Evolutionary conservation across 1,140 invertebrate species (phyloP), one percentile per base, ranked within the genome.

Genomic region (Yoshiicerus persimilis): DNA sequence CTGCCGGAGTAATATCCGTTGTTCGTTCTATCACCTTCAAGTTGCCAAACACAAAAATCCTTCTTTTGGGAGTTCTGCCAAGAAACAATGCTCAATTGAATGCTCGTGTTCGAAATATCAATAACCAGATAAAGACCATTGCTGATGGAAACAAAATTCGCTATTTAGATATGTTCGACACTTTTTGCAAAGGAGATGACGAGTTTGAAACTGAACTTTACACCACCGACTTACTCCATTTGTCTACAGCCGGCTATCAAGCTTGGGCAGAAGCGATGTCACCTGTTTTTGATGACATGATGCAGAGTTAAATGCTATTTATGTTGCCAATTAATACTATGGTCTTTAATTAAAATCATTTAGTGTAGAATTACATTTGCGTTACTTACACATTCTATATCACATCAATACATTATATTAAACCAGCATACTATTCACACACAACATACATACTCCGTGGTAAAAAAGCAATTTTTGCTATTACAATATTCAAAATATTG

Each of bases 1-100:
- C 64, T 25, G 38, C 36, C 5, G 89, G 89, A 70, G 84, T 87
- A 10, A 4, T 27, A 8, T 34, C 32, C 2, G 39, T 87, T 36
- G 38, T 89, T 23, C 32, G 87, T 1, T 32, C 32, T 16, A 11
- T 89, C 13, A n/a, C 20, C 10, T n/a, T 38, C 11, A 47, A 41
- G 4, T 6, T 89, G 10, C 88, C 88, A 0, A 87, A 77, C 38
- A 39, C 87, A 2, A 89, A 89, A 83, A 23, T 89, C 39, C 84
- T 89, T 2, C 27, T 89, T n/a, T 56, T 89, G 10, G 88, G 88
- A 27, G 62, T 89, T 56, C 38, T 89, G 4, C 88, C 88, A 0
- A 34, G 83, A 27, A 66, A 39, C 30, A 66, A 64, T 30, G 84
- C 41, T 16, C 23, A 47, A 25, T n/a, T 39, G 5, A 87, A 70